Evolutionary conservation across 1,140 invertebrate species (phyloP).

Genomic region (Meloidogyne exigua): DNA sequence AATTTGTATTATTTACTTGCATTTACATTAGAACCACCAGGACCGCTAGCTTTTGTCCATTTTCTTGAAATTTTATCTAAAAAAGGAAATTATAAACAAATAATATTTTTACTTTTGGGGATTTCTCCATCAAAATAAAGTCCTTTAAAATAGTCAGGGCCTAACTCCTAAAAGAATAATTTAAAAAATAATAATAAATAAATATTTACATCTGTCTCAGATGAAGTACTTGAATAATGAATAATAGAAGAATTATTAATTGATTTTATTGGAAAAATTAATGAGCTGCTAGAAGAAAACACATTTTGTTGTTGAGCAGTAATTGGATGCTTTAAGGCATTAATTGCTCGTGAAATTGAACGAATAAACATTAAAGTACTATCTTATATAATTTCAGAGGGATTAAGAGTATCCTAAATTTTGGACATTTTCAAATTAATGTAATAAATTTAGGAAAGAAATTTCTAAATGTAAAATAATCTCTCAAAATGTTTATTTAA

Average conservation of each 20-base stretch:
- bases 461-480: too few species aligned
- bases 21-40: constrained; percentile 47
- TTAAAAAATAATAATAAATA: background rate
- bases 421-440: too few species aligned
- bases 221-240: background rate
- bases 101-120: constrained; percentile 22
- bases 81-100: constrained; percentile 9
- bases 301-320: background rate
- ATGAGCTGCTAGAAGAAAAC: background rate
- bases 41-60: constrained; percentile 34
- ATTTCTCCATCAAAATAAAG: constrained; percentile 36
- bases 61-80: constrained; percentile 39
- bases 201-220: background rate
- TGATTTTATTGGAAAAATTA: background rate
- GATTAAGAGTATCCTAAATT: too few species aligned
- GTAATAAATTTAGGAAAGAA: too few species aligned
- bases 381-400: too few species aligned
- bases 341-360: background rate
- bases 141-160: constrained; percentile 11
- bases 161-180: background rate
- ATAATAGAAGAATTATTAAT: background rate
- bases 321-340: background rate
- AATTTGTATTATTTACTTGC: constrained; percentile 36
- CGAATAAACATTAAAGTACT: background rate
- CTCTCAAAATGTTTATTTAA: too few species aligned